Percentiles rank a stretch among this genome's conserved stretches.
These are phyloP conservation scores for Abrostola triplasia DNA, from an alignment of 2,888 invertebrate species.

Conservation along the genomic window DNA sequence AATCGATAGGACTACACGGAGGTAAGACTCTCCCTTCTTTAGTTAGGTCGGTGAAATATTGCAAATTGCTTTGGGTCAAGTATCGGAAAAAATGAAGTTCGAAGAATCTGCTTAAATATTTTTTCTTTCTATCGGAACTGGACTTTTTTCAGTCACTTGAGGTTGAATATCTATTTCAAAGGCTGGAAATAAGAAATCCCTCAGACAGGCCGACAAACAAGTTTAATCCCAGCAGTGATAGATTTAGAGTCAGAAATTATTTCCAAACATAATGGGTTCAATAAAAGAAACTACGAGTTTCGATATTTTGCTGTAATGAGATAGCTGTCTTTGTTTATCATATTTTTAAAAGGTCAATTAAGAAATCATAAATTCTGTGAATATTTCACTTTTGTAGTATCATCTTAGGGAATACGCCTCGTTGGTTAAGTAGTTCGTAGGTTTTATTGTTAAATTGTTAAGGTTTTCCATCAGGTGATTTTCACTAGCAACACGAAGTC, in stretches of 20 bases:
- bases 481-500: too few relatives aligned
- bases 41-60: slow-evolving; percentile 12
- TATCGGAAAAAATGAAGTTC: not conserved
- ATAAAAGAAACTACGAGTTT: too few relatives aligned
- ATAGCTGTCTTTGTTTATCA: too few relatives aligned
- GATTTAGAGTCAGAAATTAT: not conserved
- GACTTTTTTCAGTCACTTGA: not conserved
- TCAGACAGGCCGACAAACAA: not conserved
- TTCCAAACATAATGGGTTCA: too few relatives aligned
- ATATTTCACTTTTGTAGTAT: too few relatives aligned
- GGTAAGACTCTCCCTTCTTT: not conserved
- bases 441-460: too few relatives aligned
- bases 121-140: not conserved
- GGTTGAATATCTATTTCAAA: slow-evolving; percentile 1
- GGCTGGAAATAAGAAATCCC: not conserved
- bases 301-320: too few relatives aligned
- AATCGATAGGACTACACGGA: not conserved
- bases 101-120: not conserved
- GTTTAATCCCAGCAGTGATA: not conserved
- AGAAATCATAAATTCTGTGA: too few relatives aligned
- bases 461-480: too few relatives aligned
- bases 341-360: too few relatives aligned
- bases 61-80: slow-evolving; percentile 20
- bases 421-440: too few relatives aligned
- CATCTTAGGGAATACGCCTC: too few relatives aligned